Evolutionary conservation across 2,888 invertebrate genomes (phyloP).

Genomic region (Neoscelio sp.): DNA sequence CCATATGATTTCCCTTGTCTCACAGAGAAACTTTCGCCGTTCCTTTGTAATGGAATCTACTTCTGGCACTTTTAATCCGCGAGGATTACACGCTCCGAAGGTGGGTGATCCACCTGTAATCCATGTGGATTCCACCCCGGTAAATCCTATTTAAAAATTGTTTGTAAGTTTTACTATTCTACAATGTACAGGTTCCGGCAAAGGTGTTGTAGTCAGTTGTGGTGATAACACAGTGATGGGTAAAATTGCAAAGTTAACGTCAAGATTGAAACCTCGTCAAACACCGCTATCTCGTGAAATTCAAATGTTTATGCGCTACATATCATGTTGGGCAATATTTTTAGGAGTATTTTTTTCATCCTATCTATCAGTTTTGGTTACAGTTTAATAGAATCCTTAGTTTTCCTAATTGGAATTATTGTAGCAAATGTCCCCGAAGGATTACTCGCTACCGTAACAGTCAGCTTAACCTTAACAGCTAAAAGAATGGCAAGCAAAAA

Average conservation of each 20-base stretch:
- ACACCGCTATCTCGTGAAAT: slow-evolving; percentile 92
- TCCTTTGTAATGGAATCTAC: too few species aligned
- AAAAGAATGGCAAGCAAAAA: slow-evolving; percentile 90
- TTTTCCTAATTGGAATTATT: slow-evolving; percentile 89
- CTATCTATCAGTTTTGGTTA: slow-evolving; percentile 88
- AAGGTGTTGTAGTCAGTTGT: slow-evolving; percentile 87
- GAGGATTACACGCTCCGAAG: too few species aligned
- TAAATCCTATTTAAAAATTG: too few species aligned
- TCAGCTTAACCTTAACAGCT: slow-evolving; percentile 90
- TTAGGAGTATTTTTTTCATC: slow-evolving; percentile 89
- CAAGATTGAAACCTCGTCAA: slow-evolving; percentile 86
- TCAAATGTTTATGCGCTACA: slow-evolving; percentile 89
- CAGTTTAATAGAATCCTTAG: slow-evolving; percentile 88
- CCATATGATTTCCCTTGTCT: too few species aligned
- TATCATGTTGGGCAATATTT: slow-evolving; percentile 87
- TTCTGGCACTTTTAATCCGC: too few species aligned
- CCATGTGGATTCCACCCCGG: too few species aligned
- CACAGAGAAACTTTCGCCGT: too few species aligned
- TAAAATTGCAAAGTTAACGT: slow-evolving; percentile 88
- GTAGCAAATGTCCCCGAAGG: slow-evolving; percentile 93
- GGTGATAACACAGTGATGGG: slow-evolving; percentile 89
- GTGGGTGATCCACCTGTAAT: too few species aligned
- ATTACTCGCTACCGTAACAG: slow-evolving; percentile 90
- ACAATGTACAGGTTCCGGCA: slow-evolving; percentile 76
- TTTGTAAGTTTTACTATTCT: too few species aligned